phyloP scores from a whole-genome alignment of 2,888 invertebrate genomes.

The Harpagoxenus sublaevis region DNA sequence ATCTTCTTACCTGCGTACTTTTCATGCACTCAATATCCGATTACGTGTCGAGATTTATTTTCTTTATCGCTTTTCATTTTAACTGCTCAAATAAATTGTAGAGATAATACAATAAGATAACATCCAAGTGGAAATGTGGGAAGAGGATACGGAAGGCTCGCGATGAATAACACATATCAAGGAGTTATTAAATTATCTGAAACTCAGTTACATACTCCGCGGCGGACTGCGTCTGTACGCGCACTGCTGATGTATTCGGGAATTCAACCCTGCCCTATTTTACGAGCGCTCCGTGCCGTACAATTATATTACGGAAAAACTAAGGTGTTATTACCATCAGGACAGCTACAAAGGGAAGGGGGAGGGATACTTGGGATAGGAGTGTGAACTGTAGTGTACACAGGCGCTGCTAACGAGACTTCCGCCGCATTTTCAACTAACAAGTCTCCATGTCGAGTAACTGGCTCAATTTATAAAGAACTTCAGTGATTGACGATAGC shows the following conservation, averaged over 20 bases:
- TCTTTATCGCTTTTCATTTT: constrained; percentile 16
- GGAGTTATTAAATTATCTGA: constrained; percentile 60
- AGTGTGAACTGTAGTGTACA: constrained; percentile 2
- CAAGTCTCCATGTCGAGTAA: constrained; percentile 38
- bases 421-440: constrained; percentile 38
- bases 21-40: not conserved
- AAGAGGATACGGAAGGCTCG: constrained; percentile 25
- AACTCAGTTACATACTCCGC: constrained; percentile 53
- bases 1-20: not conserved
- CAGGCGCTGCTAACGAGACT: constrained; percentile 60
- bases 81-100: constrained; percentile 18
- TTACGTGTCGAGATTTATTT: constrained; percentile 16
- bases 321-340: constrained; percentile 53
- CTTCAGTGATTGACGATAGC: constrained; percentile 64
- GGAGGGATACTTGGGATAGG: constrained; percentile 30
- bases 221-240: not conserved
- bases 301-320: constrained; percentile 62
- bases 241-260: not conserved
- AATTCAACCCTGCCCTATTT: constrained; percentile 33
- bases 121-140: constrained; percentile 19
- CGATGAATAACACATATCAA: constrained; percentile 61
- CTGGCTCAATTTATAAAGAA: constrained; percentile 45
- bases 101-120: constrained; percentile 35
- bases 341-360: not conserved
- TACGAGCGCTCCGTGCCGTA: constrained; percentile 49